Evolutionary conservation across 2,113 vertebrate species (phyloP), one percentile per base, ranked within the genome.

Genomic region (Chaetodon auriga): DNA sequence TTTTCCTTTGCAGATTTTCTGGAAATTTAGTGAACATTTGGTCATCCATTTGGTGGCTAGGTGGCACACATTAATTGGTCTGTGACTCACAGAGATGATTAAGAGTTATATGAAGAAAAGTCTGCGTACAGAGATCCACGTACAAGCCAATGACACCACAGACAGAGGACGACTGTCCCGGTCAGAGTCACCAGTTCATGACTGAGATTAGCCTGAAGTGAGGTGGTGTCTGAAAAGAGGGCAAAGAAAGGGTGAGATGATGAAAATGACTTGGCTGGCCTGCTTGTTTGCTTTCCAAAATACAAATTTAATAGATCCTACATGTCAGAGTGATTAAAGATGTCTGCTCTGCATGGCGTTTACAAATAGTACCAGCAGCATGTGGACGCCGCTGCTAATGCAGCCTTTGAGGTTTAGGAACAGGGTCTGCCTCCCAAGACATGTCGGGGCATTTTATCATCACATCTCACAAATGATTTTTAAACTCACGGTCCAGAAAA

Each of bases 311-410:
- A 80, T 78, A 61, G 72, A 70, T 81, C 68, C 46, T 51, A 61
- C 68, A 63, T 83, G 88, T 86, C 77, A 55, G 38, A n/a, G 73
- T 66, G 79, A 90, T 90, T 84, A 83, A 84, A 83, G 43, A 86
- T 80, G 38, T 75, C 84, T 85, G 77, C 71, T 82, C 78, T 53
- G 68, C 79, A 71, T 63, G 65, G 45, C 92, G 80, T 88, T 90
- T 88, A 82, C 90, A 86, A 85, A 88, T 77, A 64, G 79, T 82
- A 51, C 51, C 54, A 49, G 68, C 65, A 79, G 62, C 62, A 68
- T 43, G 48, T 14, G 46, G 71, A 53, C 9, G 14, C 68, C 11
- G n/a, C 65, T 15, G 19, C 54, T 75, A 43, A 65, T 46, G 36
- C 68, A 72, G 54, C 61, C 62, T 51, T 53, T 76, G 49, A 54